Conservation (phyloP, 2,797 vertebrate genomes). For the Lepus townsendii region DNA sequence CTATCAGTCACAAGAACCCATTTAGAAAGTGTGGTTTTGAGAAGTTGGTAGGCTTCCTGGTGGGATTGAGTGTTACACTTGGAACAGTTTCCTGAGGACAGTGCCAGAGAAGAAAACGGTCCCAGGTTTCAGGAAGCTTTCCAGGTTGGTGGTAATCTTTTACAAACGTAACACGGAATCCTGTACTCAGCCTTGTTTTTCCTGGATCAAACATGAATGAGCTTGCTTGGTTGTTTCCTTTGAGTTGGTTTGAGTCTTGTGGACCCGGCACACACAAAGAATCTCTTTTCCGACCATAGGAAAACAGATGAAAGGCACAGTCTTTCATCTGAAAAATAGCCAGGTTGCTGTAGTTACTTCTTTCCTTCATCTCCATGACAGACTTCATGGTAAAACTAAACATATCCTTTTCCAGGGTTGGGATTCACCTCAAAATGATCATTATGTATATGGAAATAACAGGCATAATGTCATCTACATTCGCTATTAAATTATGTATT, state of each 20-base stretch:
- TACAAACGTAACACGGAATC: conserved; percentile 68
- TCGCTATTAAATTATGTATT: background rate
- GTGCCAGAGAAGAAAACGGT: conserved; percentile 67
- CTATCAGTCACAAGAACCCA: conserved; percentile 36
- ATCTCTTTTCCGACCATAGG: background rate
- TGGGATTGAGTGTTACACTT: conserved; percentile 61
- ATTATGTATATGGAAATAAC: conserved; percentile 37
- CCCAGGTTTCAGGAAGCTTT: conserved; percentile 27
- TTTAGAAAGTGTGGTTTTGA: background rate
- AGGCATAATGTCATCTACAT: background rate
- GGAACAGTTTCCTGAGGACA: conserved; percentile 37
- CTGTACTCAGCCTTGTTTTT: conserved; percentile 68
- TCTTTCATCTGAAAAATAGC: conserved; percentile 47
- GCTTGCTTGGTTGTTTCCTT: conserved; percentile 64
- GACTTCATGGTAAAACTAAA: conserved; percentile 40
- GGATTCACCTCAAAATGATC: conserved; percentile 5
- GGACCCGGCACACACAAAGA: conserved; percentile 43
- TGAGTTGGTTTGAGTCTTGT: conserved; percentile 40
- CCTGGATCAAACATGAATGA: conserved; percentile 44
- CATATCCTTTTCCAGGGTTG: background rate
- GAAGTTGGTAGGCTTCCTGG: background rate
- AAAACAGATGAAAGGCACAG: conserved; percentile 49
- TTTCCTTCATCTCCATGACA: background rate
- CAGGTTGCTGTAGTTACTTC: background rate
- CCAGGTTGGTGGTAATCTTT: conserved; percentile 70